Evolutionary conservation across 2,797 vertebrate species (phyloP).

Genomic region (Hipposideros larvatus): DNA sequence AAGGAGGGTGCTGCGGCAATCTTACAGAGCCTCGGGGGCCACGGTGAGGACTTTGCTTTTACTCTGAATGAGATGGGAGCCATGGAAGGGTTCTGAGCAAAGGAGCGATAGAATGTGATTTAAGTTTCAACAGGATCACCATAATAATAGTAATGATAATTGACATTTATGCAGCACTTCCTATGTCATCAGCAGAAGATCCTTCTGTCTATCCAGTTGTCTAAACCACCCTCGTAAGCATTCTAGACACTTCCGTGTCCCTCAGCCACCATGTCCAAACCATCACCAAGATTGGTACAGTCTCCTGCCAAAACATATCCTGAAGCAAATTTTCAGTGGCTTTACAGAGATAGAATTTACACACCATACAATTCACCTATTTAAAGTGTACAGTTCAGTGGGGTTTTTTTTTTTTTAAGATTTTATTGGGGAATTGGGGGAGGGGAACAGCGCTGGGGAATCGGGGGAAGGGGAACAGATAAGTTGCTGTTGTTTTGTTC

Average conservation of each 20-base stretch:
- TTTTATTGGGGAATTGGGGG: too few species aligned
- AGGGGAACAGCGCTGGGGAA: too few species aligned
- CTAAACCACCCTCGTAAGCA: not conserved
- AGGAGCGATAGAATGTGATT: not conserved
- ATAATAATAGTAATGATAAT: not conserved
- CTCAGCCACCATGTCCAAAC: not conserved
- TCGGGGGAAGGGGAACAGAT: too few species aligned
- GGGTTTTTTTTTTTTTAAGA: too few species aligned
- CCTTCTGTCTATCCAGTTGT: accelerated
- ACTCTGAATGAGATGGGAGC: not conserved
- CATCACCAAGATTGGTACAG: not conserved
- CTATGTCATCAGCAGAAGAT: not conserved
- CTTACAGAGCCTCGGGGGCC: not conserved
- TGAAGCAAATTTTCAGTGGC: not conserved
- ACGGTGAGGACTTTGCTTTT: not conserved
- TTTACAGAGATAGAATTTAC: not conserved
- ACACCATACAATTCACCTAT: not conserved
- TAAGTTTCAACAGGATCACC: not conserved
- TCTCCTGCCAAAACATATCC: not conserved
- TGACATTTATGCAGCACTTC: not conserved
- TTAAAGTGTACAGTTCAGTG: not conserved
- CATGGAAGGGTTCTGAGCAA: not conserved
- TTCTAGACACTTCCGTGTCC: not conserved
- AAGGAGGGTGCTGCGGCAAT: too few species aligned
- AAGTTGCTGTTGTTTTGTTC: too few species aligned